phyloP scores from a whole-genome alignment of 2,797 vertebrate genomes.

The Gorsachius magnificus region DNA sequence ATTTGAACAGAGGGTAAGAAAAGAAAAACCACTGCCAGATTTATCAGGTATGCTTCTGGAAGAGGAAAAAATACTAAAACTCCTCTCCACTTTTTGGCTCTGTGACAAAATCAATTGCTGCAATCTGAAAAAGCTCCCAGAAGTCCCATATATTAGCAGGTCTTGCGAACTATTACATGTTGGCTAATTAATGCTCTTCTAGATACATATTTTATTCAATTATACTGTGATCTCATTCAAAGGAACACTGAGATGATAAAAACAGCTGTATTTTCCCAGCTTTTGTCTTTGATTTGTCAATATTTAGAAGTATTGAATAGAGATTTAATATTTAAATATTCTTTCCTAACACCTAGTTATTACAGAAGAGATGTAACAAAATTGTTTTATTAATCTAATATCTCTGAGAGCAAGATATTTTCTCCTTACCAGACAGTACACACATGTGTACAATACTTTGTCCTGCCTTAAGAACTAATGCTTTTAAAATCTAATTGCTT shows the following conservation, averaged over 20 bases:
- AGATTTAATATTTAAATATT: background rate
- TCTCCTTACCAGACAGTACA: background rate
- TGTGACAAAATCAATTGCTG: constrained; percentile 62
- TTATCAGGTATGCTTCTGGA: constrained; percentile 72
- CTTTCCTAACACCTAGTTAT: background rate
- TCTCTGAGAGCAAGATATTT: background rate
- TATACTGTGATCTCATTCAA: constrained; percentile 52
- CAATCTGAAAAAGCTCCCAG: constrained; percentile 55
- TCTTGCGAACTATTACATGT: constrained; percentile 39
- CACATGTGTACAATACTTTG: background rate
- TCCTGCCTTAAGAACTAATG: background rate
- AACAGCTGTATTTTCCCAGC: constrained; percentile 29
- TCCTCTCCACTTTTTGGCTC: constrained; percentile 24
- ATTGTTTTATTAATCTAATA: background rate
- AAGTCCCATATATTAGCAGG: constrained; percentile 48
- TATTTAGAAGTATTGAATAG: background rate
- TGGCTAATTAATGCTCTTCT: constrained; percentile 66
- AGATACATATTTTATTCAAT: constrained; percentile 66
- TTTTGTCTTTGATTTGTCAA: constrained; percentile 1
- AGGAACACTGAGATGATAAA: constrained; percentile 14
- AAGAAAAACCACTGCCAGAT: constrained; percentile 55
- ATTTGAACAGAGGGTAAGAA: constrained; percentile 67
- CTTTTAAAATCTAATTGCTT: background rate
- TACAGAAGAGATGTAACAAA: background rate
- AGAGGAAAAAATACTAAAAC: background rate